These are phyloP conservation scores for Sorex araneus DNA, from an alignment of 2,113 vertebrate species.

Conservation along the genomic window DNA sequence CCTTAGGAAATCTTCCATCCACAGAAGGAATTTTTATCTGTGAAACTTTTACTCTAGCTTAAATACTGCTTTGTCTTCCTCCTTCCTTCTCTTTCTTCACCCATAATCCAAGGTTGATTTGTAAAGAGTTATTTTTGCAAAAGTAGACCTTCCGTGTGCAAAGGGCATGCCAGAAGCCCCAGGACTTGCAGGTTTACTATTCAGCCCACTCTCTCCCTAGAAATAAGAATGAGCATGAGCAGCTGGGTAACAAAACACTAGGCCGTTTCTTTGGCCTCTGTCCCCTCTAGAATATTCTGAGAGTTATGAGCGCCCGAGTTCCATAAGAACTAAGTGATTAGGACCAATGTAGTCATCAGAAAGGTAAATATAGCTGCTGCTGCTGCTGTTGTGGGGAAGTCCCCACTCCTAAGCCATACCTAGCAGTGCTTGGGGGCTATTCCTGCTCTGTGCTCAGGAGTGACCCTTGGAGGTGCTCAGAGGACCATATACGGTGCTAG, in stretches of 20 bases:
- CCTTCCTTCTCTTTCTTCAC: slow-evolving; percentile 7
- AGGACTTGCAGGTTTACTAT: background rate
- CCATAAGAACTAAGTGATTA: background rate
- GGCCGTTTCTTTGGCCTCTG: background rate
- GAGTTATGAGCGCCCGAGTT: background rate
- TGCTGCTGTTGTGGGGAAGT: background rate
- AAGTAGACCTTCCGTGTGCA: background rate
- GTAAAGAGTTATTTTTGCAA: slow-evolving; percentile 12
- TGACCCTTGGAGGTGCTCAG: too few relatives aligned
- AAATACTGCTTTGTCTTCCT: background rate
- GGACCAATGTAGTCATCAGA: background rate
- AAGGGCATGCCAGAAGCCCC: background rate
- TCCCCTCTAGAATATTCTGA: background rate
- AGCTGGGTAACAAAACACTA: background rate
- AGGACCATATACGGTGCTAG: too few relatives aligned
- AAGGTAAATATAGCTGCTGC: background rate
- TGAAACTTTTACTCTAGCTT: background rate
- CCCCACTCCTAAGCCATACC: too few relatives aligned
- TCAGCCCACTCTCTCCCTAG: background rate
- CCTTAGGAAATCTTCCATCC: slow-evolving; percentile 32
- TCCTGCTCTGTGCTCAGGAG: too few relatives aligned
- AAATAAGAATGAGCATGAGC: background rate
- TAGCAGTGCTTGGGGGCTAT: too few relatives aligned
- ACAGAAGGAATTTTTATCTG: background rate
- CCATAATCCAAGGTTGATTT: background rate